phyloP scores from a whole-genome alignment of 1,140 invertebrate species.

The Macrobrachium rosenbergii region DNA sequence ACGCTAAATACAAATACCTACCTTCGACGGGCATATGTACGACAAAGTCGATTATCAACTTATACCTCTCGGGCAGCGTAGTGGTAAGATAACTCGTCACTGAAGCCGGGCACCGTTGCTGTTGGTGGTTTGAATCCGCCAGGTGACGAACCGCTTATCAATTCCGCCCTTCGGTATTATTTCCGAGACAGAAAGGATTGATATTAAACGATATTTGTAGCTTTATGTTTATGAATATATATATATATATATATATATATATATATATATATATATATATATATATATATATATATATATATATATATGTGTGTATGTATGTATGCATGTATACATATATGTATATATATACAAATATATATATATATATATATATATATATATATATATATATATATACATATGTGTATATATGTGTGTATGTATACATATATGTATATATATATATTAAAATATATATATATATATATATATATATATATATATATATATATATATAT shows the following conservation, averaged over 20 bases:
- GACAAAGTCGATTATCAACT: too few relatives aligned
- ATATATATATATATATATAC: conserved; percentile 19
- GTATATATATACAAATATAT: conserved; percentile 8
- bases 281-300: conserved; percentile 20
- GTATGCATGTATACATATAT: conserved; percentile 1
- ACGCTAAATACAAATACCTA: too few relatives aligned
- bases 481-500: background rate
- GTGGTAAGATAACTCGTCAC: too few relatives aligned
- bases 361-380: conserved; percentile 29
- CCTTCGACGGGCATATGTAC: too few relatives aligned
- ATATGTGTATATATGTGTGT: background rate
- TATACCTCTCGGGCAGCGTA: too few relatives aligned
- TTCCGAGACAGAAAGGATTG: background rate
- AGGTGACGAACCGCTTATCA: too few relatives aligned
- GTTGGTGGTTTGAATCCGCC: too few relatives aligned
- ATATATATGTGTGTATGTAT: background rate
- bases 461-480: background rate
- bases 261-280: conserved; percentile 14
- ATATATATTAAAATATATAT: conserved; percentile 6
- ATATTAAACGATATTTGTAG: background rate
- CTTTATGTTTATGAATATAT: too few relatives aligned
- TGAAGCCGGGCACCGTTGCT: too few relatives aligned
- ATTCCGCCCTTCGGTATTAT: too few relatives aligned
- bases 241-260: conserved; percentile 15
- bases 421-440: conserved; percentile 4